Evolutionary conservation across 2,113 vertebrate genomes (phyloP).

Genomic region (Entomyzon cyanotis): DNA sequence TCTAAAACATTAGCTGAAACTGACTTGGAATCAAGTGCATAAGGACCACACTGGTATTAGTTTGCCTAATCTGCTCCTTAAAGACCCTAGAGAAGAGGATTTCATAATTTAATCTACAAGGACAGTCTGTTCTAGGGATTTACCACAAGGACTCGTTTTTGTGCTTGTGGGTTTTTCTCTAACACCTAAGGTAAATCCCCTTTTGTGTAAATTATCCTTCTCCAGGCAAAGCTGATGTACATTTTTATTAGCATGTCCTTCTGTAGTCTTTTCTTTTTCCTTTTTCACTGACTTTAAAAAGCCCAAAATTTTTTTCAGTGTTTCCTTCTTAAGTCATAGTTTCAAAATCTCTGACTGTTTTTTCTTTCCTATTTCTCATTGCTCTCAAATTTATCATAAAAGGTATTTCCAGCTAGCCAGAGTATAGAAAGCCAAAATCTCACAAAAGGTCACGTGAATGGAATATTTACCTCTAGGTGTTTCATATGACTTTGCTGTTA

Average conservation of each 20-base stretch:
- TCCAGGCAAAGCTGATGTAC: neutral
- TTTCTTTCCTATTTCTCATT: neutral
- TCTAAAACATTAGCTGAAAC: neutral
- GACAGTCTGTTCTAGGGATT: neutral
- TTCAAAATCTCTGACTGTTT: neutral
- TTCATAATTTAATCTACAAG: neutral
- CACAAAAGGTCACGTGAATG: neutral
- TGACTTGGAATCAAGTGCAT: neutral
- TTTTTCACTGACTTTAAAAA: too few relatives aligned
- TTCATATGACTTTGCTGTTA: neutral
- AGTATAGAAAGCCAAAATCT: neutral
- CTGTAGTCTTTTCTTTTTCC: neutral
- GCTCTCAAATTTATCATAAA: neutral
- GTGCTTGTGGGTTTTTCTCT: neutral
- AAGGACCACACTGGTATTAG: neutral
- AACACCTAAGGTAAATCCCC: neutral
- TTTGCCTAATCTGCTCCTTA: neutral
- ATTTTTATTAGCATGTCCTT: neutral
- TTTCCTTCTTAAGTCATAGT: neutral
- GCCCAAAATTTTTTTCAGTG: accelerated
- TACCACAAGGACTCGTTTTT: neutral
- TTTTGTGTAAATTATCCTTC: neutral
- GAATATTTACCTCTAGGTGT: neutral
- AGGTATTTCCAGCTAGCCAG: neutral
- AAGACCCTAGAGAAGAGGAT: neutral